Percentiles rank a stretch among this genome's conserved stretches.
Conservation (phyloP, 2,113 vertebrate genomes). For the Vicugna pacos region DNA sequence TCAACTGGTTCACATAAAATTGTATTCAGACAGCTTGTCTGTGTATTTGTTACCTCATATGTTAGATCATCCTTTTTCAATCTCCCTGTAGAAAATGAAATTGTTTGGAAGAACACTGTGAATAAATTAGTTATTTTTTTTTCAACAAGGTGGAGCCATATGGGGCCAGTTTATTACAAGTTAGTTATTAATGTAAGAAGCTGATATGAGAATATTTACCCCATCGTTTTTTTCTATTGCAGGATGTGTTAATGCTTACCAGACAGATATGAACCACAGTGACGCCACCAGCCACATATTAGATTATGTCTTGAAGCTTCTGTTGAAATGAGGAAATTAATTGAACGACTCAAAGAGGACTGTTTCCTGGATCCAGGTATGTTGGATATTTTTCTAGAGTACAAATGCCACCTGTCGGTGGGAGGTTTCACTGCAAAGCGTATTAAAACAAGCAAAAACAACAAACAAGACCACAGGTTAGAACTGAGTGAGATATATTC, state of each 20-base stretch:
- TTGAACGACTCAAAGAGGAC: constrained; percentile 73
- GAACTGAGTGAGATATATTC: background rate
- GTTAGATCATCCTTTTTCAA: constrained; percentile 49
- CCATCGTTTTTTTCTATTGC: constrained; percentile 86
- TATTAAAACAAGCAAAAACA: background rate
- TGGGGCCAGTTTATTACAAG: background rate
- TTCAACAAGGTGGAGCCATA: too few species aligned
- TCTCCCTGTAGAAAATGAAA: constrained; percentile 35
- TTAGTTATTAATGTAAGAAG: constrained; percentile 81
- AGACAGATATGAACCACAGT: constrained; percentile 87
- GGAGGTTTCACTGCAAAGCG: constrained; percentile 41
- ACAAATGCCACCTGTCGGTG: constrained; percentile 80
- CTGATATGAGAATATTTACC: constrained; percentile 82
- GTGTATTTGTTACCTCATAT: constrained; percentile 66
- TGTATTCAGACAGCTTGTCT: background rate
- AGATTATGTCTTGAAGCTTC: constrained; percentile 88
- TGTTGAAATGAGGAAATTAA: constrained; percentile 87
- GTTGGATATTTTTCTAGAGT: constrained; percentile 62
- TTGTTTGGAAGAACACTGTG: constrained; percentile 75
- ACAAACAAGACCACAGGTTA: background rate
- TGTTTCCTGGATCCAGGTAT: constrained; percentile 67
- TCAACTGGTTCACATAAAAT: background rate
- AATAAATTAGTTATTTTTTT: constrained; percentile 29
- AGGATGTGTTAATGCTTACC: constrained; percentile 88
- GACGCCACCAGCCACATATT: constrained; percentile 80